Percentiles rank a stretch among this genome's conserved stretches.
These are phyloP conservation scores for Hylia prasina DNA, from an alignment of 2,113 vertebrate species.

Conservation along the genomic window DNA sequence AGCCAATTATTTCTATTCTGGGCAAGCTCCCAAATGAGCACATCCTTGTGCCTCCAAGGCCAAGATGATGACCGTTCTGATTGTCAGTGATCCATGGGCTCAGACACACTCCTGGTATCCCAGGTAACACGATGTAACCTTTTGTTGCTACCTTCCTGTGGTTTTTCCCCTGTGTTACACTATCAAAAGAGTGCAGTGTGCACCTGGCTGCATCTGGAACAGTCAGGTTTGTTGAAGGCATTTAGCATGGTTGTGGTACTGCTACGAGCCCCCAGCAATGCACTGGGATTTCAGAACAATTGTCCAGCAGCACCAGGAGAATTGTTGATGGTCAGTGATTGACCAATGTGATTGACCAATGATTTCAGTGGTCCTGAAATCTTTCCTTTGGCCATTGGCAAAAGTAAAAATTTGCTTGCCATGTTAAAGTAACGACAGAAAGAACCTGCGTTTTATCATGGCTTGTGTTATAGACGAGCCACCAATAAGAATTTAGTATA, in stretches of 20 bases:
- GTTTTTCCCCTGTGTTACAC: neutral
- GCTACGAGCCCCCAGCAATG: rapidly evolving
- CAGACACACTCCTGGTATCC: conserved; percentile 80
- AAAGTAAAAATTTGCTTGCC: neutral
- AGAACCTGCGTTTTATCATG: neutral
- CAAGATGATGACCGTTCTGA: conserved; percentile 82
- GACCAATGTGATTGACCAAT: too few relatives aligned
- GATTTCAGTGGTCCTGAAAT: too few relatives aligned
- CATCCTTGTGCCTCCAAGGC: conserved; percentile 78
- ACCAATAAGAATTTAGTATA: too few relatives aligned
- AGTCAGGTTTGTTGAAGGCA: neutral
- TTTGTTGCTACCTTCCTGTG: neutral
- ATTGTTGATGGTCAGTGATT: too few relatives aligned
- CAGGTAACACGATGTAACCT: conserved; percentile 66
- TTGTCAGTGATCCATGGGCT: conserved; percentile 82
- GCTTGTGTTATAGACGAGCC: too few relatives aligned
- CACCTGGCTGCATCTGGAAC: neutral
- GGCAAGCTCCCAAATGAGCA: conserved; percentile 77
- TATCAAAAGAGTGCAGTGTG: neutral
- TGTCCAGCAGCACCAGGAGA: conserved; percentile 67
- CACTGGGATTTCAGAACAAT: neutral
- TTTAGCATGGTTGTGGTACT: neutral
- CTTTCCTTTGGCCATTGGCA: conserved; percentile 38
- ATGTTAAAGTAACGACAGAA: neutral
- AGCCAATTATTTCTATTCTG: conserved; percentile 83